Percentiles rank a stretch among this genome's conserved stretches.
Conservation (phyloP, 2,888 invertebrate species). For the Calephelis perditalis region DNA sequence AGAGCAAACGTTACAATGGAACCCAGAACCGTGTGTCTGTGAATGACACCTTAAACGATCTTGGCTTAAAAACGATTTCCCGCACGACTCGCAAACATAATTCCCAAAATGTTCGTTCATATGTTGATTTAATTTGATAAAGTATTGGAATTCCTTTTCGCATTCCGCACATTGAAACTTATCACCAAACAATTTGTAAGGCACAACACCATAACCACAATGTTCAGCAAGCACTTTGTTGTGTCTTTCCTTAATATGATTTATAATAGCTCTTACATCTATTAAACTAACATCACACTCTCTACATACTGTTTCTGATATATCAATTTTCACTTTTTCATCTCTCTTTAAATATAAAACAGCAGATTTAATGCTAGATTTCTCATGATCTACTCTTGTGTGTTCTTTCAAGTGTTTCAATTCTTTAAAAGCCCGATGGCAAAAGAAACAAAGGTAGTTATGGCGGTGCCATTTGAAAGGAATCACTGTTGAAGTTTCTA, state of each 20-base stretch:
- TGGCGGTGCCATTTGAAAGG: constrained; percentile 71
- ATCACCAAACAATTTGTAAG: constrained; percentile 47
- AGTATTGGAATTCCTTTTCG: constrained; percentile 51
- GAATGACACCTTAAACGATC: constrained; percentile 55
- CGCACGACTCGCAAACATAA: constrained; percentile 62
- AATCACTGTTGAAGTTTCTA: constrained; percentile 53
- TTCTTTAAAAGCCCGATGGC: constrained; percentile 53
- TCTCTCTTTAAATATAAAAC: constrained; percentile 56
- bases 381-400: constrained; percentile 45
- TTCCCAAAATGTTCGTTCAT: constrained; percentile 63
- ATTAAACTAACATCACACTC: constrained; percentile 39
- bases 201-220: constrained; percentile 51
- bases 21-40: constrained; percentile 46
- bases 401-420: constrained; percentile 56
- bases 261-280: constrained; percentile 39
- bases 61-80: constrained; percentile 58
- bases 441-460: constrained; percentile 63
- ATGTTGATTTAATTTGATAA: constrained; percentile 62
- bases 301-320: constrained; percentile 42
- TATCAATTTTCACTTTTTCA: constrained; percentile 65
- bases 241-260: constrained; percentile 48
- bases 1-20: constrained; percentile 48
- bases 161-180: constrained; percentile 54
- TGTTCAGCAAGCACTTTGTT: constrained; percentile 41
- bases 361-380: constrained; percentile 50